Evolutionary conservation across 2,888 invertebrate species (phyloP), one percentile per base, ranked within the genome.

Genomic region (Harpagoxenus sublaevis): DNA sequence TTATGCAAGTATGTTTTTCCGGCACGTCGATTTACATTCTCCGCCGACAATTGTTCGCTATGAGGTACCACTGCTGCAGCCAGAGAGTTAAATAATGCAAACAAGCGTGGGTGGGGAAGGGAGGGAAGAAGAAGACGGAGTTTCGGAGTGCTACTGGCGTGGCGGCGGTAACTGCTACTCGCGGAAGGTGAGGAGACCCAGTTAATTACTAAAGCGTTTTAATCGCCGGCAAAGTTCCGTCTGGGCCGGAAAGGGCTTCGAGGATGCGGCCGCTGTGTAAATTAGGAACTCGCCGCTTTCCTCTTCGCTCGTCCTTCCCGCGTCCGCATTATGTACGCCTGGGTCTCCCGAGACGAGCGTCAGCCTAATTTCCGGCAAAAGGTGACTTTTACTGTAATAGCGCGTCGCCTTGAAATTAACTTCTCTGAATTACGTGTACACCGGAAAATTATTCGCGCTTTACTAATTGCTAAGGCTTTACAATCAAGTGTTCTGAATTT

Each of bases 121-220:
- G n/a, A 18, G 53, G 23, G 57, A 79, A 71, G 57, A 62, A 51
- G 48, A 57, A 48, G 48, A 39, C 66, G 48, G 35, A 81, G 73
- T 48, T 73, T 73, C 60, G 48, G 55, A 73, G 73, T 86, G 83
- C 84, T 75, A 55, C 45, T 65, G 84, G 83, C 87, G 71, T 55
- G 83, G 88, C 87, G 88, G 87, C 84, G 92, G 92, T 93, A 94
- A 94, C 94, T 92, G 94, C 94, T 94, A 94, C 92, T 73, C 93
- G 89, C 89, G 91, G 89, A 92, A 95, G 94, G 95, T 94, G 95
- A 95, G 91, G 94, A 95, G 95, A 94, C 94, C 93, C 93, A 92
- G 95, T 95, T 95, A 95, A 95, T 95, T 95, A 95, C 95, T 94
- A 95, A 95, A 95, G 94, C 94, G 95, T 95, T 95, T 95, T 95